Base-by-base conservation (phyloP, 2,113 vertebrate genomes). In the Misgurnus anguillicaudatus region DNA sequence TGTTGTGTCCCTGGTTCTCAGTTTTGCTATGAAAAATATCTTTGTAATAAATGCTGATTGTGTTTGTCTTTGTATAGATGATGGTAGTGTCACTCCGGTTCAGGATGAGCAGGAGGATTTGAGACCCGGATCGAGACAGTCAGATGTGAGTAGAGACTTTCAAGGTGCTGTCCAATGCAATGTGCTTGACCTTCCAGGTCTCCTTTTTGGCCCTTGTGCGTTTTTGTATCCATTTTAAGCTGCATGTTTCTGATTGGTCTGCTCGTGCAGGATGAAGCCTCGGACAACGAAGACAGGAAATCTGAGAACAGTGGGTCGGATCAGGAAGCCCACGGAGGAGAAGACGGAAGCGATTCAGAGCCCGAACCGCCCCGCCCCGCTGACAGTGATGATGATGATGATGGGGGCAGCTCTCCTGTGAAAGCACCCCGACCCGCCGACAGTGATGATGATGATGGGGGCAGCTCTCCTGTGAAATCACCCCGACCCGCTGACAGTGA, bases 61-160 rank as follows among this genome's bases (percentile, higher is more conserved):
- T 67, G 17, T 5, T 17, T 67, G 39, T 80, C 19, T 78, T 19
- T 60, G 2, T 85, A 61, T 84, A 99, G 98, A 99, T 88, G 98
- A 99, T 68, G 98, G 98, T 68, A 96, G 97, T 67, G 95, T 94
- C 58, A 99, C 98, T 69, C 98, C 98, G 4, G 98, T 99, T 31
- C 96, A 95, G 87, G 97, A 99, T 8, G 98, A 99, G 78, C 94
- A 98, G 84, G 94, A 94, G 63, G 94, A 96, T 80, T 87, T 89
- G 83, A 94, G 91, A 84, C 95, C 94, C 17, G 85, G 91, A 86
- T 89, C 87, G 0, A 94, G 53, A 9, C 94, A 89, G 2, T 97
- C 95, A 48, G 96, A 98, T 94, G 96, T 98, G 68, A 45, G 51
- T 62, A 31, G 16, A 47, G 21, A 13, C 19, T 24, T 47, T 9